A percentile compares a stretch with the other conserved stretches of the same genome.
phyloP scores from a whole-genome alignment of 1,140 invertebrate genomes.

The Lepidostoma basale region DNA sequence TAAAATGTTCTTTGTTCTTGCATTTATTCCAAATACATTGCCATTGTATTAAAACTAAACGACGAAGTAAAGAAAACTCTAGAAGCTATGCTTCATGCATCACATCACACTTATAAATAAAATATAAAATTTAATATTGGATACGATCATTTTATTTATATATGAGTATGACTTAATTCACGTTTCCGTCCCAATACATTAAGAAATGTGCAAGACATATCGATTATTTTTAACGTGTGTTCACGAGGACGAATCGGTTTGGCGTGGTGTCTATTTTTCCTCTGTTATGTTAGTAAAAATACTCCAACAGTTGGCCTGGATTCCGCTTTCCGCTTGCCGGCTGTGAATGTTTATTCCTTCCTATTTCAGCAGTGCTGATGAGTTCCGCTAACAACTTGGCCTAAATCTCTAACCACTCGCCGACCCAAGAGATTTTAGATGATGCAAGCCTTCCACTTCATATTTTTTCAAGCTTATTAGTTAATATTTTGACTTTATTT shows the following conservation, averaged over 20 bases:
- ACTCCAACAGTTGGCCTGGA: constrained; percentile 9
- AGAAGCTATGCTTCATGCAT: neutral
- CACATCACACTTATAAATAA: too few relatives aligned
- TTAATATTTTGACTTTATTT: too few relatives aligned
- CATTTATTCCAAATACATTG: too few relatives aligned
- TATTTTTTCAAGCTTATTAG: too few relatives aligned
- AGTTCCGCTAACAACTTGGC: too few relatives aligned
- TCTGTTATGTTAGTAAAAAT: neutral
- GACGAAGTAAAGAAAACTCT: too few relatives aligned
- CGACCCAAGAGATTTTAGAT: too few relatives aligned
- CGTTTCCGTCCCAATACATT: neutral
- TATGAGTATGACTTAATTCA: neutral
- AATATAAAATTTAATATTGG: neutral
- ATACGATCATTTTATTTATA: neutral
- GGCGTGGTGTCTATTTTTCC: constrained; percentile 1
- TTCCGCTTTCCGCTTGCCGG: neutral
- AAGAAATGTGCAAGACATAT: neutral
- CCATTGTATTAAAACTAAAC: too few relatives aligned
- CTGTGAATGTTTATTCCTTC: neutral
- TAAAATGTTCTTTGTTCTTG: too few relatives aligned
- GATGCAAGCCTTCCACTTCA: too few relatives aligned
- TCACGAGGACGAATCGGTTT: neutral
- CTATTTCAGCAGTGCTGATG: neutral
- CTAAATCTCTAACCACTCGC: too few relatives aligned
- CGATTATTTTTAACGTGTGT: neutral